These are phyloP conservation scores for Alcis repandata DNA, from an alignment of 2,888 invertebrate species.

Conservation along the genomic window DNA sequence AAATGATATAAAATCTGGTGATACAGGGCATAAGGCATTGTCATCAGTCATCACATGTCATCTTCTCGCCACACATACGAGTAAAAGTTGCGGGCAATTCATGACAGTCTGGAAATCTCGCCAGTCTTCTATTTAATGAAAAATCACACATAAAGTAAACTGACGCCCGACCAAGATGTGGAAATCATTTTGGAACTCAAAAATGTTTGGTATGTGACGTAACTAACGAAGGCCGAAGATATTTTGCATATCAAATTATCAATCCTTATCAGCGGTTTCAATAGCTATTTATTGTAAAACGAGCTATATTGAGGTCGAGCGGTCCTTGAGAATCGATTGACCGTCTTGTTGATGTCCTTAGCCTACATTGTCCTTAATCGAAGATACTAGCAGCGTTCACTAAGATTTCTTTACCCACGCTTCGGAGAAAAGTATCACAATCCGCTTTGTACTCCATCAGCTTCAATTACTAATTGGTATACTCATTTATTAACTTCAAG, in stretches of 20 bases:
- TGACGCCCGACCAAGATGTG: not conserved
- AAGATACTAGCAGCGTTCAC: constrained; percentile 40
- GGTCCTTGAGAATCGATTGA: constrained; percentile 50
- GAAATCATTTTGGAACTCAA: not conserved
- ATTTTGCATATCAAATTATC: constrained; percentile 14
- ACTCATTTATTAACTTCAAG: constrained; percentile 6
- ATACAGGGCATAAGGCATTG: no score
- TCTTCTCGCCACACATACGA: not conserved
- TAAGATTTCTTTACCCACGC: no score
- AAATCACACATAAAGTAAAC: not conserved
- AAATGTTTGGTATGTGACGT: not conserved
- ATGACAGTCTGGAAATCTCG: no score
- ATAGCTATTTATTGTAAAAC: constrained; percentile 5
- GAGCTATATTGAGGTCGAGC: constrained; percentile 44
- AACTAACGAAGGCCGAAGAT: constrained; percentile 8
- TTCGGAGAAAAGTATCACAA: constrained; percentile 43
- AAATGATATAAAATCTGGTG: no score
- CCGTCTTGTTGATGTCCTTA: constrained; percentile 55
- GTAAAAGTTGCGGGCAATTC: no score
- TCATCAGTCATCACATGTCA: no score
- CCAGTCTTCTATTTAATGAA: not conserved
- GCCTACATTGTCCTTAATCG: constrained; percentile 52
- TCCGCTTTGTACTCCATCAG: not conserved
- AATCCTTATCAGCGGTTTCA: constrained; percentile 20
- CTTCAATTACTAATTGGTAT: not conserved